Evolutionary conservation across 2,113 vertebrate genomes (phyloP).

Genomic region (Natator depressus): DNA sequence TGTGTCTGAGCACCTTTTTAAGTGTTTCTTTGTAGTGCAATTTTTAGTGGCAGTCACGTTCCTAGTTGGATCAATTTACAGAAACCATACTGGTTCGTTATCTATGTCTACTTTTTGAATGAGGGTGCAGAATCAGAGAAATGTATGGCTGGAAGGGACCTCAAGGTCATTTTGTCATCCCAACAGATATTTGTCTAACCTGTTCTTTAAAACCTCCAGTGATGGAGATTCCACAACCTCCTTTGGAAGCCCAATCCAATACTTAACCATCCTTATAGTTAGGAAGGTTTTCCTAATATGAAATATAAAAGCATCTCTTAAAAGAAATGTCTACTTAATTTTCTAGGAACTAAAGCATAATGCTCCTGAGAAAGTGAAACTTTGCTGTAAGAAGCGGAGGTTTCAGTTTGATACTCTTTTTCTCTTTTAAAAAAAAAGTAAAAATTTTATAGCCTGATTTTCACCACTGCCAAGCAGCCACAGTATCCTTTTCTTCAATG

Average conservation of each 20-base stretch:
- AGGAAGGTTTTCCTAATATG: background rate
- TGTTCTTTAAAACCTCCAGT: background rate
- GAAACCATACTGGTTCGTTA: fast-evolving
- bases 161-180: background rate
- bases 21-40: background rate
- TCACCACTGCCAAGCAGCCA: background rate
- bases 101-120: background rate
- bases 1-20: background rate
- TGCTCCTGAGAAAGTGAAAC: background rate
- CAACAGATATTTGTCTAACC: background rate
- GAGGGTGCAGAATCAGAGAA: background rate
- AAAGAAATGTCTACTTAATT: background rate
- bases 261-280: background rate
- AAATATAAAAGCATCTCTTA: background rate
- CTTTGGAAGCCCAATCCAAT: background rate
- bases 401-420: background rate
- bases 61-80: background rate
- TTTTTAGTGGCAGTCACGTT: background rate
- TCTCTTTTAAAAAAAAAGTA: background rate
- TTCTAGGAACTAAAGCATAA: background rate
- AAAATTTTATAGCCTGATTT: fast-evolving
- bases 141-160: background rate
- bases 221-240: background rate
- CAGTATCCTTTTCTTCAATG: background rate
- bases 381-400: background rate